Conservation (phyloP, 2,888 invertebrate species). For the Axea sp. region DNA sequence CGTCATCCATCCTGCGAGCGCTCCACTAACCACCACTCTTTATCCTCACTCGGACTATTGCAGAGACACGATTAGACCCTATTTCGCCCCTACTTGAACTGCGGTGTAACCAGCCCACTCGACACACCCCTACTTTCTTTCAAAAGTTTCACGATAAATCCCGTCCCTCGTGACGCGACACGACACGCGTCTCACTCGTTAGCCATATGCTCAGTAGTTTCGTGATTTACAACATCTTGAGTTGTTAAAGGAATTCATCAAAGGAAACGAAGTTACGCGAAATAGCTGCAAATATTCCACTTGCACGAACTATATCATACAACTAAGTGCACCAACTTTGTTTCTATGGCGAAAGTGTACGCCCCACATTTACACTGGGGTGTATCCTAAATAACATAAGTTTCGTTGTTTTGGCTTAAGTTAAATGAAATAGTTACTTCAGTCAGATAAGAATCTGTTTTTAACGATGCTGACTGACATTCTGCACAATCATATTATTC, state of each 20-base stretch:
- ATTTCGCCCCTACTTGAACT: slow-evolving; percentile 29
- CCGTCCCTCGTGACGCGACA: slow-evolving; percentile 30
- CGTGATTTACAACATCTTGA: slow-evolving; percentile 61
- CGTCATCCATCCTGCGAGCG: slow-evolving; percentile 71
- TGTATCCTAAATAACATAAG: slow-evolving; percentile 25
- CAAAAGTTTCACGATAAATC: slow-evolving; percentile 67
- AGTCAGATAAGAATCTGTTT: slow-evolving; percentile 5
- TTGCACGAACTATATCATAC: slow-evolving; percentile 18
- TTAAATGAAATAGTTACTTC: slow-evolving; percentile 21
- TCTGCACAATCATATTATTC: too few relatives aligned
- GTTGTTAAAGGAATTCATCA: slow-evolving; percentile 59
- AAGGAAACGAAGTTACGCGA: slow-evolving; percentile 15
- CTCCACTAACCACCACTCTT: slow-evolving; percentile 64
- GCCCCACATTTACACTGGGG: slow-evolving; percentile 2
- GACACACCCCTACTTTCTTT: slow-evolving; percentile 61
- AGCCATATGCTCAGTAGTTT: slow-evolving; percentile 23
- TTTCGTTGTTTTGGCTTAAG: slow-evolving; percentile 22
- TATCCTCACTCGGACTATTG: slow-evolving; percentile 54
- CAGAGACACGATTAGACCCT: slow-evolving; percentile 28
- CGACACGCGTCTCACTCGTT: slow-evolving; percentile 42
- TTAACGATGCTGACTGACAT: too few relatives aligned
- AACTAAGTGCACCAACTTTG: slow-evolving; percentile 23
- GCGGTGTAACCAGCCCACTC: slow-evolving; percentile 17
- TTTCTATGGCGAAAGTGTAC: slow-evolving; percentile 12
- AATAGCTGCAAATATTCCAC: slow-evolving; percentile 35